Base-by-base conservation (phyloP, 2,113 vertebrate genomes). In the Etheostoma cragini region DNA sequence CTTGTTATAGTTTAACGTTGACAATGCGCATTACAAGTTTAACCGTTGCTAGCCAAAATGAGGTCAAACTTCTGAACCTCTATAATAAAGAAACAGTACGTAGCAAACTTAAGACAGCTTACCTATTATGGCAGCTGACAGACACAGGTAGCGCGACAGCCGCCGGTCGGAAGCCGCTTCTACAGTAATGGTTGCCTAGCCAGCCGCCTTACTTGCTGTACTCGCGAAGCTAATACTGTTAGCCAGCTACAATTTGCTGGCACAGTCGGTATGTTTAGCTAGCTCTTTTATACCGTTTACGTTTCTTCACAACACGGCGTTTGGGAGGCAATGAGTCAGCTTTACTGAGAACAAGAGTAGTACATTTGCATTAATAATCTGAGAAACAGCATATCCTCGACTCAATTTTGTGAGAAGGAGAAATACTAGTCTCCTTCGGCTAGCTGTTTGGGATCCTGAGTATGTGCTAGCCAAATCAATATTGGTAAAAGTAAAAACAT, bases 191-290 rank as follows among this genome's bases (percentile, higher is more conserved):
- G 88, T 90, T 72, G 76, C 84, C 81, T 21, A 74, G 78, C 80
- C 85, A 60, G 89, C 82, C 87, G 77, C 85, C 61, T 88, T 64
- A 75, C 85, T 89, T 81, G 73, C 81, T 72, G 66, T 68, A 77
- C 78, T 83, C 71, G 33, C 50, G 76, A 66, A 82, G 90, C 87
- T 88, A 88, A 60, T 76, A 73, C 58, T 64, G 90, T 80, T 87
- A 87, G 90, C 91, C 89, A 84, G 86, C 87, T 84, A 52, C 77
- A 89, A 79, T 89, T 86, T 82, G 76, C 85, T 85, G 79, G 15
- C 78, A 87, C 81, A 94, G 81, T 94, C 95, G 93, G 93, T 89
- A 45, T 83, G 89, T 90, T 86, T 83, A 66, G 17, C 46, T 83
- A 66, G 17, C 46, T 60, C 11, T 72, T 82, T 81, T 87, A 72